Evolutionary conservation across 2,797 vertebrate genomes (phyloP), one percentile per base, ranked within the genome.

Genomic region (Steatocranus sp.): DNA sequence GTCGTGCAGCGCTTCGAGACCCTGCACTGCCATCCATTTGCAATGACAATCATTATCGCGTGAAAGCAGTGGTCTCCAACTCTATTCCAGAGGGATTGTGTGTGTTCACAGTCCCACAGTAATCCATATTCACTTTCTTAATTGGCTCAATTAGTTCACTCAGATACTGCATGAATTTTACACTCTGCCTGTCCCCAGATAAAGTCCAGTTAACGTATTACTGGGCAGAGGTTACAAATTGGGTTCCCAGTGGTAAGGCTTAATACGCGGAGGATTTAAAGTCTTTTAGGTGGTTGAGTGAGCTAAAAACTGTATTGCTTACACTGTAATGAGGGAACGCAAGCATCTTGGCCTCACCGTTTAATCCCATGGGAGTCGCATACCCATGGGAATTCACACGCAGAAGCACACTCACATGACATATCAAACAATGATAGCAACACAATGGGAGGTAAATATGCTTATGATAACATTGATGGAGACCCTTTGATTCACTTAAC

Each of bases 71-170:
- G 87, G 84, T 84, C 87, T 87, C 81, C 86, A 80, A 70, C 80
- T 90, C 81, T 86, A 85, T 92, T 92, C 93, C 85, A 48, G 78
- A 83, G 90, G 89, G 88, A 80, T 61, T 32, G 87, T 81, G 88
- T 54, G 84, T 86, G 83, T 88, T 87, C 87, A 63, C 87, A 79
- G 82, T 88, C 81, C 76, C 89, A 76, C 87, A 84, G 88, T 93
- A 93, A 94, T 95, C 92, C 93, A 94, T 90, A 94, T 92, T 95
- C 92, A 92, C 92, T 88, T 89, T 83, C 91, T 92, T 94, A 95
- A 95, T 94, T 94, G 93, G 92, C 92, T 94, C 92, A 94, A 95
- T 94, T 95, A 95, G 92, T 94, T 92, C 89, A 92, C 91, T 89
- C 86, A 90, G 91, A 95, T 95, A 93, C 88, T 91, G 88, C 93